Base-by-base conservation (phyloP, 2,888 invertebrate species). In the Acronicta leporina region DNA sequence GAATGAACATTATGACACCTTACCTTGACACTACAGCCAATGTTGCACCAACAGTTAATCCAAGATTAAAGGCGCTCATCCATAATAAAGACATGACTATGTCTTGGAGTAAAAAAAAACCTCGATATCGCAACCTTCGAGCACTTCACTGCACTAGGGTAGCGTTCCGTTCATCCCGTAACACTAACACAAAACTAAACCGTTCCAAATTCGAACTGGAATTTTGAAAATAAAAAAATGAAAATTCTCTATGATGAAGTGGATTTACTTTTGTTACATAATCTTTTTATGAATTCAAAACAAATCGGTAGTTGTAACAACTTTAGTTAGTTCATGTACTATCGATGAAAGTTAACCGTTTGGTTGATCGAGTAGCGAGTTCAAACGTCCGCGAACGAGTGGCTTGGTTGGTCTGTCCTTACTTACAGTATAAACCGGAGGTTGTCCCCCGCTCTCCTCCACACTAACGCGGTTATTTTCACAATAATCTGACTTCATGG, bases 21-120 rank as follows among this genome's bases (percentile, higher is more conserved):
- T 92, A 96, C 96, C 96, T 94, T 81, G 91, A 94, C 71, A 96
- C 89, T 74, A 96, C 95, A 61, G 95, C 92, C 85, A 92, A 95
- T 61, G 96, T 96, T 62, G 95, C 94, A 68, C 96, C 96, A 81
- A 96, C 88, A 57, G 96, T 96, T 83, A 96, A 87, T 64, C 95
- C 95, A 71, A 96, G 87, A 89, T 95, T 96, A 82, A 96, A 92
- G 64, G 95, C 91, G 70, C 95, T 95, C 95, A 96, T 95, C 96
- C 96, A 96, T 63, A 96, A 68, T 49, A 95, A 80, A 78, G 95
- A 95, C 96, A 96, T 96, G 81, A 75, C 87, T 85, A 78, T 71
- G 67, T 65, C 50, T 67, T 66, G 55, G 46, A 47, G 33, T 44
- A 59, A 65, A 30, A 38, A 64, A 33, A 62, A 53, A 55, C 66